Base-by-base conservation (phyloP, 2,888 invertebrate species). In the Acronicta alni region DNA sequence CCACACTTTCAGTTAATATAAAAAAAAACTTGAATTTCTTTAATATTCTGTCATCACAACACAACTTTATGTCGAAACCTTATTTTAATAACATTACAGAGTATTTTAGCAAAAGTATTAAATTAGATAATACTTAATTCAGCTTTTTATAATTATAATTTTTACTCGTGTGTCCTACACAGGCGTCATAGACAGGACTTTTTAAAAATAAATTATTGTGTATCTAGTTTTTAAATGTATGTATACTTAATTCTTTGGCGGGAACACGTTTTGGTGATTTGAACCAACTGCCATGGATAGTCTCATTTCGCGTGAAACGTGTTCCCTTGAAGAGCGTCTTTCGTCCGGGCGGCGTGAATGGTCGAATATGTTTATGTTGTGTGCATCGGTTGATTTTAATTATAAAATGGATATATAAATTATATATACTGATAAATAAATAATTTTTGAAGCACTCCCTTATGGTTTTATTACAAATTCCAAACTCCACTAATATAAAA, bases 341-440 rank as follows among this genome's bases (percentile, higher is more conserved):
- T 73, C 77, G 81, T 85, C 81, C 82, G 82, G 67, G 67, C 59
- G 73, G 70, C 66, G 76, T 79, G 72, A 59, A 82, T 82, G 83
- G 57, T 63, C 65, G 72, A 39, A 75, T 63, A 70, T 78, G 79
- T 87, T 89, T 86, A 87, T 87, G 89, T 90, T 91, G 92, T 93
- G 92, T 92, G 93, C 82, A 90, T 88, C 84, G 86, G 86, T 92
- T 92, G 90, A 88, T 88, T 91, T 91, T 92, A 92, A 92, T 85
- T 88, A 86, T 92, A 91, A 91, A 92, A 90, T 93, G 91, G 88
- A 93, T 92, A 93, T 93, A 93, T 93, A 93, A 93, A 92, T 92
- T 93, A 93, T 93, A 93, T 91, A 92, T 92, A 93, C 88, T 90
- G 90, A 91, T 92, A 92, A 93, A 93, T 92, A 92, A 93, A 91